Percentiles rank a stretch among this genome's conserved stretches.
These are phyloP conservation scores for Parauchenoglanis ngamensis DNA, from an alignment of 2,797 vertebrate species.

Conservation along the genomic window DNA sequence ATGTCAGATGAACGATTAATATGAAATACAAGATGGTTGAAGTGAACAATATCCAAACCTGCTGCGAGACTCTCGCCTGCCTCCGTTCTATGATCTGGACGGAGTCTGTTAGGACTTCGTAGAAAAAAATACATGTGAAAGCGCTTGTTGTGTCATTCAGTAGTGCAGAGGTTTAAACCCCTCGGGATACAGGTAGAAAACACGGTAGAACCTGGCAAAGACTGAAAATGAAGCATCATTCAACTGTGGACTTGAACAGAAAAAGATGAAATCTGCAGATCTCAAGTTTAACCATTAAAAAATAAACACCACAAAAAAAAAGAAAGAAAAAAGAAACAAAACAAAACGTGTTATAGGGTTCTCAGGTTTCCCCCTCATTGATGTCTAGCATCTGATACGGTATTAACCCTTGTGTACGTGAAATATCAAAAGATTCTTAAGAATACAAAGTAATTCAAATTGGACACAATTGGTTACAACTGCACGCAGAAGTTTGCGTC, in stretches of 20 bases:
- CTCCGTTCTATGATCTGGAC: slow-evolving; percentile 15
- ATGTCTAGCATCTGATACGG: not conserved
- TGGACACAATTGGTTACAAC: not conserved
- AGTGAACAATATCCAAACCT: slow-evolving; percentile 51
- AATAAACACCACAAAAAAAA: not conserved
- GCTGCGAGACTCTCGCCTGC: slow-evolving; percentile 39
- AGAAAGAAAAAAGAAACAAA: not conserved
- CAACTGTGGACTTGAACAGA: not conserved
- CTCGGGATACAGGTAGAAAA: slow-evolving; percentile 3
- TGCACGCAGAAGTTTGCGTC: not conserved
- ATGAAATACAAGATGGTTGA: slow-evolving; percentile 57
- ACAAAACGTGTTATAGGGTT: not conserved
- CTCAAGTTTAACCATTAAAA: not conserved
- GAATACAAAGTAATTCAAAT: not conserved
- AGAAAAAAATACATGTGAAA: not conserved
- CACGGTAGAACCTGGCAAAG: not conserved
- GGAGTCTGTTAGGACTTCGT: slow-evolving; percentile 6
- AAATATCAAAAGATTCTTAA: not conserved
- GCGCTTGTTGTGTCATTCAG: slow-evolving; percentile 1
- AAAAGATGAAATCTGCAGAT: not conserved
- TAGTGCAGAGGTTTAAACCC: not conserved
- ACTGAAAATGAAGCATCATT: not conserved
- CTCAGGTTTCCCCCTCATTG: not conserved
- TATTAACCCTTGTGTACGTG: not conserved
- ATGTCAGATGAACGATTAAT: slow-evolving; percentile 57